phyloP scores from a whole-genome alignment of 2,113 vertebrate species.

The Orcinus orca region DNA sequence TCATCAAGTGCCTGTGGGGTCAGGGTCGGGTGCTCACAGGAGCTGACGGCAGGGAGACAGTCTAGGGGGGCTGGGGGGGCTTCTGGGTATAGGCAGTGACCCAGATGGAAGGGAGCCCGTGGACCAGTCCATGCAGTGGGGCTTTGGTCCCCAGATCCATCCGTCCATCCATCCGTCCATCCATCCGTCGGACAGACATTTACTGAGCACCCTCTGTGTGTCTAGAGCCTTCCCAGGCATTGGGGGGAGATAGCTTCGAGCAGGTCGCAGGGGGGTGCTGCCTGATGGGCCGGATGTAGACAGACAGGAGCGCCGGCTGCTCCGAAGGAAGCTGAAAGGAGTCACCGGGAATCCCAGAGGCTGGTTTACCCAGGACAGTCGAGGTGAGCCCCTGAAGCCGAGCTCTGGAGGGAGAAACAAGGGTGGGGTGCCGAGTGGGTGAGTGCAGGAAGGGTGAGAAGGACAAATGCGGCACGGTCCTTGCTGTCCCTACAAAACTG shows the following conservation, averaged over 20 bases:
- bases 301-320: background rate
- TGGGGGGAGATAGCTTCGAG: too few species aligned
- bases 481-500: accelerated
- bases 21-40: accelerated
- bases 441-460: background rate
- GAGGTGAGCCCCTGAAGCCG: background rate
- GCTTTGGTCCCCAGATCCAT: accelerated
- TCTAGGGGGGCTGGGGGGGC: accelerated
- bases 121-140: accelerated
- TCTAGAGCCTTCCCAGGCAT: background rate
- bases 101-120: background rate
- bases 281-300: background rate
- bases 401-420: background rate
- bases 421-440: background rate
- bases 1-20: accelerated
- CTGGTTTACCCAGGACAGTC: too few species aligned
- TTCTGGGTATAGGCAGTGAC: background rate
- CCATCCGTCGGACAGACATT: accelerated
- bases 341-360: background rate
- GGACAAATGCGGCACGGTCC: accelerated
- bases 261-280: accelerated
- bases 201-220: accelerated
- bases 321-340: too few species aligned
- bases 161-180: accelerated
- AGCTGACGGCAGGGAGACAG: background rate